Evolutionary conservation across 1,140 invertebrate genomes (phyloP).

Genomic region (Colletes latitarsis): DNA sequence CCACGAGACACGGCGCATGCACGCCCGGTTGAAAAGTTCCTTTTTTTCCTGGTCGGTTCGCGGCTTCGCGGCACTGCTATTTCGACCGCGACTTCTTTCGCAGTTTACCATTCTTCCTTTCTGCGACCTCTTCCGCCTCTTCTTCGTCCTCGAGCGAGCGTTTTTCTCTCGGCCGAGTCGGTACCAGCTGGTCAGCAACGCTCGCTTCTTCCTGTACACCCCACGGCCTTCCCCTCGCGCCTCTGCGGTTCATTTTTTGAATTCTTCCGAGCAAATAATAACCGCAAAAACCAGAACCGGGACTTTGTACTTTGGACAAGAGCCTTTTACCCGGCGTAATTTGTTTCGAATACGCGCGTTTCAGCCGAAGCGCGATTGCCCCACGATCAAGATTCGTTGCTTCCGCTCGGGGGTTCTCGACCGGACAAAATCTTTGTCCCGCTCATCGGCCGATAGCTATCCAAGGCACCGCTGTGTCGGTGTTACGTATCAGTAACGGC

Average conservation of each 20-base stretch:
- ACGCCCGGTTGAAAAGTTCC: background rate
- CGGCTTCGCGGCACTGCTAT: background rate
- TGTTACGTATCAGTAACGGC: too few species aligned
- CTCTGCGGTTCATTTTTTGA: conserved; percentile 49
- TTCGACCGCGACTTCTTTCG: conserved; percentile 33
- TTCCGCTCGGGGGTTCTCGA: too few species aligned
- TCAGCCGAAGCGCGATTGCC: background rate
- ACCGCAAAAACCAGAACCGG: conserved; percentile 40
- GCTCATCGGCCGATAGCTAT: too few species aligned
- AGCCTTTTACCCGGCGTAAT: conserved; percentile 4
- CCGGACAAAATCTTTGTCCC: too few species aligned
- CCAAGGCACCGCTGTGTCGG: too few species aligned
- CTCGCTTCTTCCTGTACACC: conserved; percentile 11
- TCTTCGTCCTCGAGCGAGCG: conserved; percentile 32
- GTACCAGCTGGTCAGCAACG: conserved; percentile 24
- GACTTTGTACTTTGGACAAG: conserved; percentile 32
- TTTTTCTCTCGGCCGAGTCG: conserved; percentile 8
- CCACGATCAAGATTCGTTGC: too few species aligned
- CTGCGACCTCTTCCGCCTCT: conserved; percentile 42
- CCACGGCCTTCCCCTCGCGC: conserved; percentile 7
- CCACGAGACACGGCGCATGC: background rate
- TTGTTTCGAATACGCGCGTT: conserved; percentile 26
- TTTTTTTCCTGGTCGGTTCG: conserved; percentile 8
- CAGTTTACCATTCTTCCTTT: conserved; percentile 49
- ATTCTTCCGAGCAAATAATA: conserved; percentile 43